Evolutionary conservation across 2,888 invertebrate species (phyloP).

Genomic region (Luffia ferchaultella): DNA sequence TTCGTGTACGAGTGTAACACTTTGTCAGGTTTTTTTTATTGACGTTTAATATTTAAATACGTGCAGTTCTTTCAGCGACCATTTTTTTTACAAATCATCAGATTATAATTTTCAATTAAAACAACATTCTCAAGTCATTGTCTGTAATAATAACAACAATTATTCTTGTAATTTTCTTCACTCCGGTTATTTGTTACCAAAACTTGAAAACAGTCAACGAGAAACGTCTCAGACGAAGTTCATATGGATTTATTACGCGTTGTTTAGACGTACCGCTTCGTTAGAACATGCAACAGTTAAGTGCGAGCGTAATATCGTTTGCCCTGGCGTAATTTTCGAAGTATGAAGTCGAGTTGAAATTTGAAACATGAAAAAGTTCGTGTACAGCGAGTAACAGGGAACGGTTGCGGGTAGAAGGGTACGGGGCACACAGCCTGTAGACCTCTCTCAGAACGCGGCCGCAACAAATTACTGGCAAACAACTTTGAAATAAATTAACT

Average conservation of each 20-base stretch:
- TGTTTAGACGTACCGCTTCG: neutral
- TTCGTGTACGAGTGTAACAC: too few species aligned
- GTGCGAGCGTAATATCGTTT: neutral
- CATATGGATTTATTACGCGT: neutral
- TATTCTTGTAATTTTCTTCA: too few species aligned
- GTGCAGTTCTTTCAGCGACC: too few species aligned
- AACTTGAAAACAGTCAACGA: neutral
- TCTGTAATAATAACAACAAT: too few species aligned
- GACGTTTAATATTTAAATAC: too few species aligned
- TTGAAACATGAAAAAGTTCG: conserved; percentile 46
- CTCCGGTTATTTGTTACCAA: too few species aligned
- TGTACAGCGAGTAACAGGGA: conserved; percentile 3
- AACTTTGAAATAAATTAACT: conserved; percentile 63
- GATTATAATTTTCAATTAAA: too few species aligned
- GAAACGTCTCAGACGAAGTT: neutral
- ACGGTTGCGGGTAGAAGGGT: neutral
- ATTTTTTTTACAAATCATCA: too few species aligned
- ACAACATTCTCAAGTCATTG: too few species aligned
- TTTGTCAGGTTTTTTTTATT: too few species aligned
- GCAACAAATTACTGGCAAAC: conserved; percentile 62
- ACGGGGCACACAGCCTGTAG: neutral
- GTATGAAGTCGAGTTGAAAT: conserved; percentile 36
- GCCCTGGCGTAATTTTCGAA: conserved; percentile 31
- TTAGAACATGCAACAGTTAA: neutral
- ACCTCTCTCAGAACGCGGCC: conserved; percentile 45